Conservation (phyloP, 2,888 invertebrate species). For the Amphipoea lucens region DNA sequence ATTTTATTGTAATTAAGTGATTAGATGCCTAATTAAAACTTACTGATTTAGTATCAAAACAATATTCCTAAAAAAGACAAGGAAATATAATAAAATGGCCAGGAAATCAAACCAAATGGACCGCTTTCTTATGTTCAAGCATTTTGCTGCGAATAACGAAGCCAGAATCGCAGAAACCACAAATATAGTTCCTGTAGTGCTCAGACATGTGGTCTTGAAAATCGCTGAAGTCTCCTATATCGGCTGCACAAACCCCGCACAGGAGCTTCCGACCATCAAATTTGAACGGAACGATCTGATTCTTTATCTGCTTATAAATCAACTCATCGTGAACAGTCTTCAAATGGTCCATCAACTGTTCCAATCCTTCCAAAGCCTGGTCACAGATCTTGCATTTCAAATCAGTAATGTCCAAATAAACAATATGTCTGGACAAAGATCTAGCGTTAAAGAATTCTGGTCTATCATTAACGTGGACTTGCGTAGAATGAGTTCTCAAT, state of each 20-base stretch:
- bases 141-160: conserved; percentile 74
- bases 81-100: neutral
- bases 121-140: conserved; percentile 76
- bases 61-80: neutral
- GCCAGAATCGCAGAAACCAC: conserved; percentile 79
- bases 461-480: conserved; percentile 70
- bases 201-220: conserved; percentile 82
- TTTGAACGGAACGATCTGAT: conserved; percentile 78
- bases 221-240: conserved; percentile 70
- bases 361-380: conserved; percentile 68
- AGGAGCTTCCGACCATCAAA: conserved; percentile 65
- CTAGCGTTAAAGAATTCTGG: conserved; percentile 75
- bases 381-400: conserved; percentile 78
- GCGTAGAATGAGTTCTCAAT: conserved; percentile 75
- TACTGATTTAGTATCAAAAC: neutral
- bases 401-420: conserved; percentile 79
- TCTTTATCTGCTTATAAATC: conserved; percentile 80
- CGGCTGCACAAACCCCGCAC: conserved; percentile 71
- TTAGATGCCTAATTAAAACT: neutral
- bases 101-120: conserved; percentile 71
- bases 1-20: neutral
- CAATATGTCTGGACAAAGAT: conserved; percentile 76
- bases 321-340: conserved; percentile 73
- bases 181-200: conserved; percentile 82
- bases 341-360: conserved; percentile 78